A percentile compares a stretch with the other conserved stretches of the same genome.
Conservation (phyloP, 2,888 invertebrate species). For the Rotaria sp. region DNA sequence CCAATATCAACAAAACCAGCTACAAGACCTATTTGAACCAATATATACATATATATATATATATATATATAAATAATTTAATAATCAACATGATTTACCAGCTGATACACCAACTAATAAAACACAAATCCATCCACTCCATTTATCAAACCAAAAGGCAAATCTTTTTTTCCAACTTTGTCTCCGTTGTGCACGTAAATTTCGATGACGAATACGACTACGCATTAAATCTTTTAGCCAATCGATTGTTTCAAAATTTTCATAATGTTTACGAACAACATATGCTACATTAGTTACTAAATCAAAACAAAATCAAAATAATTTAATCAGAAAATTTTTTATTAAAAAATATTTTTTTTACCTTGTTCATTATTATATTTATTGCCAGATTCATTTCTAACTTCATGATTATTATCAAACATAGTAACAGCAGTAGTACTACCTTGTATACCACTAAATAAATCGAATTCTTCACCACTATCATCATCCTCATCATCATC, state of each 20-base stretch:
- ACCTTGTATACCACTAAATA: background rate
- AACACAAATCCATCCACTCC: conserved; percentile 99
- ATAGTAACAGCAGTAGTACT: background rate
- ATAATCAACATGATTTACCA: conserved; percentile 61
- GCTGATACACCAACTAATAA: conserved; percentile 85
- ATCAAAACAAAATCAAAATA: background rate
- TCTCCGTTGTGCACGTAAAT: conserved; percentile 64
- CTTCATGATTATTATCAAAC: background rate
- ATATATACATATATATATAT: background rate
- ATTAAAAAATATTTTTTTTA: too few species aligned
- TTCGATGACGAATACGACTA: conserved; percentile 86
- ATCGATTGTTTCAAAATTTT: conserved; percentile 98
- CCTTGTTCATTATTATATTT: too few species aligned
- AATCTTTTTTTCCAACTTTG: conserved; percentile 80
- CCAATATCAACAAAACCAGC: conserved; percentile 90
- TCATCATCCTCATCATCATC: background rate
- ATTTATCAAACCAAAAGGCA: conserved; percentile 70
- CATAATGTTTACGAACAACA: conserved; percentile 61
- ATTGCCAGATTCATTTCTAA: too few species aligned
- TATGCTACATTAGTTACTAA: background rate
- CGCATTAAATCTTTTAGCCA: conserved; percentile 96
- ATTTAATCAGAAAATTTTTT: too few species aligned
- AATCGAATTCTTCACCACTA: background rate
- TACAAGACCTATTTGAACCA: conserved; percentile 59
- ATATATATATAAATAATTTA: background rate